A percentile compares a stretch with the other conserved stretches of the same genome.
phyloP scores from a whole-genome alignment of 2,113 vertebrate species.

The Phainopepla nitens region DNA sequence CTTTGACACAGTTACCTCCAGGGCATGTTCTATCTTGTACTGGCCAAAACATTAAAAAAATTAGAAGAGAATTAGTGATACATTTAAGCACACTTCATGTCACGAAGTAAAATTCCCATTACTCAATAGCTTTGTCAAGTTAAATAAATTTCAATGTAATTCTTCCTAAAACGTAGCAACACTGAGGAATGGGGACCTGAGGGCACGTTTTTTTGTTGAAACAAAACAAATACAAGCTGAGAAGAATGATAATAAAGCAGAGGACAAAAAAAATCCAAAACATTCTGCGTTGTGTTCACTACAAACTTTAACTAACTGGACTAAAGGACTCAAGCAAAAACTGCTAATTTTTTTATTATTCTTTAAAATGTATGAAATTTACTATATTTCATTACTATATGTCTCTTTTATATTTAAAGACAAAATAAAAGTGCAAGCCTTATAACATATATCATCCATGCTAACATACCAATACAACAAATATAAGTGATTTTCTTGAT shows the following conservation, averaged over 20 bases:
- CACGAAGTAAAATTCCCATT: not conserved
- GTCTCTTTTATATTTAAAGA: not conserved
- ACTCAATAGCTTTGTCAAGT: not conserved
- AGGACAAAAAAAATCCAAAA: not conserved
- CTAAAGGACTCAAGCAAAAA: not conserved
- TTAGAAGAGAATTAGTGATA: not conserved
- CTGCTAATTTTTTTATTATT: not conserved
- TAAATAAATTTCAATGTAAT: not conserved
- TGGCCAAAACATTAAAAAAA: not conserved
- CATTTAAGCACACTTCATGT: not conserved
- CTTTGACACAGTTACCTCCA: not conserved
- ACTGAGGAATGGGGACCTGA: not conserved
- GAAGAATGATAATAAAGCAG: not conserved
- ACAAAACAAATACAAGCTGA: not conserved
- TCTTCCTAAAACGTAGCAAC: not conserved
- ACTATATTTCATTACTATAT: too few species aligned
- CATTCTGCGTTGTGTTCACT: not conserved
- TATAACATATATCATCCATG: not conserved
- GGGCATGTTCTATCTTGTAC: not conserved
- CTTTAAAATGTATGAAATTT: not conserved
- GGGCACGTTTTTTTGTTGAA: not conserved
- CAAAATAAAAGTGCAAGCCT: not conserved
- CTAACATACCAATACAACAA: not conserved
- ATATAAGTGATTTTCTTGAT: not conserved
- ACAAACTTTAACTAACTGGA: not conserved